Percentiles rank a stretch among this genome's conserved stretches.
phyloP scores from a whole-genome alignment of 2,113 vertebrate genomes.

The Talpa occidentalis region DNA sequence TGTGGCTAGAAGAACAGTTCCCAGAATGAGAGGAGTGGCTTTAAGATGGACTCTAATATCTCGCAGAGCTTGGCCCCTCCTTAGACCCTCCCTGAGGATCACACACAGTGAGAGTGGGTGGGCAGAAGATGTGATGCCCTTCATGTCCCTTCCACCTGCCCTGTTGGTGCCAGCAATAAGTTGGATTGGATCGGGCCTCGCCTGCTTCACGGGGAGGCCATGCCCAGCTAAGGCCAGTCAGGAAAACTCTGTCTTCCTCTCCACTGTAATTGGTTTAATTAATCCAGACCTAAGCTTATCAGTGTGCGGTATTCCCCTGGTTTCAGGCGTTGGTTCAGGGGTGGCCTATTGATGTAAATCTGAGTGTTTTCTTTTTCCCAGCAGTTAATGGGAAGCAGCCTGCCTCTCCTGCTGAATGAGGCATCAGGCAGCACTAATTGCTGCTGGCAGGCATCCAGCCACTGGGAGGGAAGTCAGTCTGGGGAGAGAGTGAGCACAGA shows the following conservation, averaged over 20 bases:
- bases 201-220: not conserved
- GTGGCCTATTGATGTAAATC: constrained; percentile 71
- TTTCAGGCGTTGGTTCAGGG: constrained; percentile 61
- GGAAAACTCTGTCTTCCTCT: constrained; percentile 51
- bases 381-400: constrained; percentile 73
- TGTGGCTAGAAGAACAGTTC: not conserved
- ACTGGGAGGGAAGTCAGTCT: constrained; percentile 40
- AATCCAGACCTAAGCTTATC: constrained; percentile 63
- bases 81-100: not conserved
- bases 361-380: constrained; percentile 63
- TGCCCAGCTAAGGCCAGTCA: not conserved
- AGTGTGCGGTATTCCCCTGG: constrained; percentile 32
- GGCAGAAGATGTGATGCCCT: not conserved
- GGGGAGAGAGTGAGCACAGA: constrained; percentile 7
- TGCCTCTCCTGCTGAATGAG: constrained; percentile 66
- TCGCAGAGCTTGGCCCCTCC: not conserved
- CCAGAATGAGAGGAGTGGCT: not conserved
- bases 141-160: not conserved
- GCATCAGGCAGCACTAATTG: constrained; percentile 69
- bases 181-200: not conserved
- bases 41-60: no score
- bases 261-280: constrained; percentile 72
- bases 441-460: constrained; percentile 68
- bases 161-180: not conserved
- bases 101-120: not conserved